Evolutionary conservation across 2,888 invertebrate species (phyloP), one percentile per base, ranked within the genome.

Genomic region (Lepidocyrtinus sp.): DNA sequence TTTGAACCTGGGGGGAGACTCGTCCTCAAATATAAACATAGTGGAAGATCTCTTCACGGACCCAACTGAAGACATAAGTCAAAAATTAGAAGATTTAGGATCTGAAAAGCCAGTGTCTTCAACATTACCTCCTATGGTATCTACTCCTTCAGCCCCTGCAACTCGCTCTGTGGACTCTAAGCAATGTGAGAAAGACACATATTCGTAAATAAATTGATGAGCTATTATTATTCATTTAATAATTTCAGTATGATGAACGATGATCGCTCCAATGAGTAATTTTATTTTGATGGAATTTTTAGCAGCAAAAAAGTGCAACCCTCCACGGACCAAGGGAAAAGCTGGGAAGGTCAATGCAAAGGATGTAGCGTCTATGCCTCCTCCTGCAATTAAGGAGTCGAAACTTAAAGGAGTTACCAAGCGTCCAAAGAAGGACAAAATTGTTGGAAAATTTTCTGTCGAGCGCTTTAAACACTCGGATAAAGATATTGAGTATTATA

Each of bases 401-500:
- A 83, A 83, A 21, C 55, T 83, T 22, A 82, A 76, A n/a, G 80
- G 83, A 17, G 83, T 84, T 1, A 63, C 79, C 1, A 86, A 86
- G 26, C 83, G 83, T 26, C 81, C 84, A 2, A 85, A 83, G 64
- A 84, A 81, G 17, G 85, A 86, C 25, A 84, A 83, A 63, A 71
- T 80, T 22, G 36, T 68, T 27, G 84, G 85, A 21, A 82, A 81
- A 17, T 86, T 86, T 72, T 84, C 85, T 0, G 85, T 85, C 0
- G 86, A 86, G 27, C 73, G 86, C 24, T 86, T 86, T 65, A 73
- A 75, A 19, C 77, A 83, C 21, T 82, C 78, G 1, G 83, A 85
- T 67, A 86, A 85, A 62, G 86, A 86, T 67, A 86, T 86, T 69
- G 86, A 85, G 65, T 86, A 86, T 45, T 86, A 86, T 79, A 86